Base-by-base conservation (phyloP, 2,797 vertebrate species). In the Monodelphis domestica region DNA sequence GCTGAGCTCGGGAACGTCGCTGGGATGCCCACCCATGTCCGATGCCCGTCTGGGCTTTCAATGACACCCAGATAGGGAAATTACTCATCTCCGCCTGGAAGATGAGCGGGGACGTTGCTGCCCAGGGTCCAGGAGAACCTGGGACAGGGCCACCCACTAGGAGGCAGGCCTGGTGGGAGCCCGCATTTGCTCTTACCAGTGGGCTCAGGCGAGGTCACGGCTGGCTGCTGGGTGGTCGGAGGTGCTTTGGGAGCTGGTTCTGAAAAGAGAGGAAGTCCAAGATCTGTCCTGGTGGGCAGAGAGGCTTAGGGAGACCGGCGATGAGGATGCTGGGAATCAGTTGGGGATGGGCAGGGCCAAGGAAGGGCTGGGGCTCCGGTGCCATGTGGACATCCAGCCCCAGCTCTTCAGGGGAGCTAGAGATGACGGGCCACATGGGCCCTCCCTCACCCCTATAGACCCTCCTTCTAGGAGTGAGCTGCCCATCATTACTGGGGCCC, bases 131-230 rank as follows among this genome's bases (percentile, higher is more conserved):
- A 1, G 21, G 51, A 88, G 51, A 30, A 14, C 9, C 17, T 24
- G 78, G 38, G 70, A 78, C 7, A 2, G 9, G 38, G 63, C 17
- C 30, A 59, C 30, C 56, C 9, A 12, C 29, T 33, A 33, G 29
- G 12, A 33, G 30, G 54, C 53, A 2, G n/a, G 14, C 21, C 10
- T 5, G 15, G 0, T 1, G 12, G 53, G 30, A 33, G 28, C 33
- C 54, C 88, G 0, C 5, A 26, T 26, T 26, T 87, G 30, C 56
- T 91, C 97, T 97, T 91, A 98, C 98, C 98, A 0, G 94, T 92
- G 89, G 98, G 97, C 91, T 97, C 96, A 0, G 88, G 96, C 0
- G 59, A 91, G 59, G 97, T 98, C 45, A 54, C 24, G 0, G 56
- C 54, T 0, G 87, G 90, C 0, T 15, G 0, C 0, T 78, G n/a